phyloP scores from a whole-genome alignment of 2,888 invertebrate species.

The Adelognathus sp. region DNA sequence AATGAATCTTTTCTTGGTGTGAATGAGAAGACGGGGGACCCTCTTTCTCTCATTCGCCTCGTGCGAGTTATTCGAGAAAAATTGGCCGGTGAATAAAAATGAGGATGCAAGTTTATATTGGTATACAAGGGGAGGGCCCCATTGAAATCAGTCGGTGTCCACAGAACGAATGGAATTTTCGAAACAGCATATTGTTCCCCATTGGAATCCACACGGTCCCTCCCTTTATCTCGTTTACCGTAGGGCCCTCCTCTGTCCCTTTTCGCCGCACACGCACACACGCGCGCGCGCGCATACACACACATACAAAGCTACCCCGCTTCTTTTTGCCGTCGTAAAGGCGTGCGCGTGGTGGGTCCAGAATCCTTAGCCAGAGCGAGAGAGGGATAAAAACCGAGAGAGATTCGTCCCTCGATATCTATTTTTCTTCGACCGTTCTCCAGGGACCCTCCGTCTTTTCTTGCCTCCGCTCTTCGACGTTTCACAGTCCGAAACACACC shows the following conservation, averaged over 20 bases:
- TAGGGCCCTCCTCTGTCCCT: constrained; percentile 36
- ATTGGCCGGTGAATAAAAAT: constrained; percentile 3
- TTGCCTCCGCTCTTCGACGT: constrained; percentile 28
- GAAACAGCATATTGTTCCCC: constrained; percentile 55
- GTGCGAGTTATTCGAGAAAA: not conserved
- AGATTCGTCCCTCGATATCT: constrained; percentile 22
- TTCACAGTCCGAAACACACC: not conserved
- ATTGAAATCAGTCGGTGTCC: constrained; percentile 58
- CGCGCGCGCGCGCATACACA: not conserved
- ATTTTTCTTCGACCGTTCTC: constrained; percentile 17
- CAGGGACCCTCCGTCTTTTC: constrained; percentile 1
- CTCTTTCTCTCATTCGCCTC: constrained; percentile 7
- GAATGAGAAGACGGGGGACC: not conserved
- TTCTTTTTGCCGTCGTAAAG: not conserved
- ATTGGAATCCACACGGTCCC: constrained; percentile 47
- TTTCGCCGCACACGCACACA: not conserved
- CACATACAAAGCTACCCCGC: not conserved
- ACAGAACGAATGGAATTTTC: constrained; percentile 68
- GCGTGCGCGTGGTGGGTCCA: not conserved
- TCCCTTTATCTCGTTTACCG: constrained; percentile 49
- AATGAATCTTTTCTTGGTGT: too few species aligned
- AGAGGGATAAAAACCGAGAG: too few species aligned
- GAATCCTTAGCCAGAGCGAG: not conserved
- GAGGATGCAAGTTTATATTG: constrained; percentile 13
- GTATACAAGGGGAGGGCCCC: constrained; percentile 20